Evolutionary conservation across 2,113 vertebrate species (phyloP), one percentile per base, ranked within the genome.

Genomic region (Gymnorhina tibicen): DNA sequence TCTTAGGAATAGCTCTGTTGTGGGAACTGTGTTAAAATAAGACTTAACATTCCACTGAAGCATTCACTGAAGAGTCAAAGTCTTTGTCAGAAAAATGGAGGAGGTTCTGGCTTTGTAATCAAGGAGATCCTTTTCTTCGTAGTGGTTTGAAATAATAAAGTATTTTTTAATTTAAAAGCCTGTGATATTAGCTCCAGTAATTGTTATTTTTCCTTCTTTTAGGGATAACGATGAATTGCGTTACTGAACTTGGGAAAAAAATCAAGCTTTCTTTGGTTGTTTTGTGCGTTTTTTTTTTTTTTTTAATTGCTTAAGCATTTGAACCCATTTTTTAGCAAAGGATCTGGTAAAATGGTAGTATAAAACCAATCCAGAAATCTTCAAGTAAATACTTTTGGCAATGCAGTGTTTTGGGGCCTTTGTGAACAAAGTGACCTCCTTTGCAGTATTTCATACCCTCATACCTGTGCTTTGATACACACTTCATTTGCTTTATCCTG

Each of bases 251-350:
- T 42, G 16, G 35, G 14, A 16, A 44, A 7, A 70, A 92, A 46
- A 19, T 20, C 9, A 3, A 8, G 4, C 1, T 1, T 3, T 37
- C 50, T 49, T 76, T 53, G 2, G 3, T 42, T 76, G 26, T 27
- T 66, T 75, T 37, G 6, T 20, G 12, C 6, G 8, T 20, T n/a
- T 24, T 35, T 26, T 3, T 55, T 37, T 7, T 27, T 28, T 55
- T 3, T 35, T 53, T 27, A 35, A n/a, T 30, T 3, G 3, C 9
- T 49, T 49, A 13, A 5, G 3, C 46, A 39, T 75, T 88, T 64
- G 27, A 76, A 62, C 30, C 4, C 1, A 3, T 46, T 30, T 64
- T 73, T 69, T 21, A 56, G 27, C 46, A 58, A 59, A 73, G 20
- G 41, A 62, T 64, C 59, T 58, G 10, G 5, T 93, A 59, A 81